Base-by-base conservation (phyloP, 2,113 vertebrate species). In the Larimichthys polyactis region DNA sequence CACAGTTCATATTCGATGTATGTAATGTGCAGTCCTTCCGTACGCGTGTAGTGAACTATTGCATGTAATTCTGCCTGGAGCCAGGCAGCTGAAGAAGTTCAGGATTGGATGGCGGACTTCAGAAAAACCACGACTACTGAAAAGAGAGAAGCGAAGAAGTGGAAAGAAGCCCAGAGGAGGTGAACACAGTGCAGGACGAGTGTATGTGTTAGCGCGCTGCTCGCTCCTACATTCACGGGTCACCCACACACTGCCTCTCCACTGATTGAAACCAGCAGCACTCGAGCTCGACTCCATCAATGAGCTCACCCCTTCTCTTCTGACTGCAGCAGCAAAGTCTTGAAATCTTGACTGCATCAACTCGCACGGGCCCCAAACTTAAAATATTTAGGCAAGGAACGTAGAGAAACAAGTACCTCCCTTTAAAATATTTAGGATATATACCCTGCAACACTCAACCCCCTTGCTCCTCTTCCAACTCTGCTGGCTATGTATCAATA, bases 231-330 rank as follows among this genome's bases (percentile, higher is more conserved):
- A 46, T 74, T 74, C 64, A 20, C 7, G 76, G 60, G 82, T 87
- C 82, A 80, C 68, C 75, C 79, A 60, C 87, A 81, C 15, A 27
- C 71, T 44, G 76, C 71, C 67, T 75, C 71, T 6, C 27, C 36
- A 36, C 54, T 91, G 87, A 90, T 85, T 83, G 75, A 86, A 92
- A 90, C 71, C 91, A 90, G 80, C 86, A 54, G 82, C 5, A 64
- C 78, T 82, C 58, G 24, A 29, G 76, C 74, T 81, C 71, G 0
- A 65, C 74, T 87, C 77, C 0, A 9, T 64, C 80, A 72, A 55
- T 86, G 83, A 90, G 71, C 81, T 86, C 85, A 69, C n/a, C 16
- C 14, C 29, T 68, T 67, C 84, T 77, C 69, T 8, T 54, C 57
- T 44, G 24, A 68, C 75, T 57, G 73, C 49, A 15, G 49, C 32